Conservation (phyloP, 2,113 vertebrate genomes). For the Lepisosteus oculatus region DNA sequence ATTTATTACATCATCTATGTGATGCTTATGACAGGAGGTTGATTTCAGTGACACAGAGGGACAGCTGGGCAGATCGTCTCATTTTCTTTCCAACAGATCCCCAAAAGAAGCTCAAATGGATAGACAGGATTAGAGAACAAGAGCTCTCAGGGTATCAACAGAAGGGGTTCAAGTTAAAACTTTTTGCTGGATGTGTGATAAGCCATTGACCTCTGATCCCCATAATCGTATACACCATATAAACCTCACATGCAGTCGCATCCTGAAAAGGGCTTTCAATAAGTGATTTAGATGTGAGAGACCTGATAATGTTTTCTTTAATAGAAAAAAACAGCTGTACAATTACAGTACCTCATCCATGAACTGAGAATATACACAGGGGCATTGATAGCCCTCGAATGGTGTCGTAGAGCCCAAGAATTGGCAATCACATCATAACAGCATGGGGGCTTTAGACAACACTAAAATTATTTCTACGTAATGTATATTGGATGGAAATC, state of each 20-base stretch:
- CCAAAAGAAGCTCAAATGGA: conserved; percentile 36
- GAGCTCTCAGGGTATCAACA: conserved; percentile 29
- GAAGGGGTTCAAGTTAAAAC: conserved; percentile 43
- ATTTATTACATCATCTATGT: conserved; percentile 25
- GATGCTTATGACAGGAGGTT: conserved; percentile 34
- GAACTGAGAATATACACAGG: too few relatives aligned
- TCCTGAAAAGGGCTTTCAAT: conserved; percentile 21
- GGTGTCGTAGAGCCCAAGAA: too few relatives aligned
- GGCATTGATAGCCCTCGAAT: too few relatives aligned
- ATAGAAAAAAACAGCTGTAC: too few relatives aligned
- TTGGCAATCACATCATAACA: too few relatives aligned
- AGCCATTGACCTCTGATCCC: conserved; percentile 56
- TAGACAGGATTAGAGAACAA: too few relatives aligned
- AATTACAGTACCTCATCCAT: too few relatives aligned
- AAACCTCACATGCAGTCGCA: conserved; percentile 50
- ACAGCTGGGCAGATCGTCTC: conserved; percentile 43
- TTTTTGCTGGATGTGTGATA: conserved; percentile 56
- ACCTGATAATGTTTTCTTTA: neutral
- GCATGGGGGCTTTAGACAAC: too few relatives aligned
- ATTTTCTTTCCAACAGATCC: conserved; percentile 55
- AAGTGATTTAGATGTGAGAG: conserved; percentile 32
- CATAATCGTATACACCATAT: conserved; percentile 42
- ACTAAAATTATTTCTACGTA: too few relatives aligned
- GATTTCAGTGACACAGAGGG: conserved; percentile 31
- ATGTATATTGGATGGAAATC: too few relatives aligned